phyloP scores from a whole-genome alignment of 2,888 invertebrate species.

The Lycaena phlaeas region DNA sequence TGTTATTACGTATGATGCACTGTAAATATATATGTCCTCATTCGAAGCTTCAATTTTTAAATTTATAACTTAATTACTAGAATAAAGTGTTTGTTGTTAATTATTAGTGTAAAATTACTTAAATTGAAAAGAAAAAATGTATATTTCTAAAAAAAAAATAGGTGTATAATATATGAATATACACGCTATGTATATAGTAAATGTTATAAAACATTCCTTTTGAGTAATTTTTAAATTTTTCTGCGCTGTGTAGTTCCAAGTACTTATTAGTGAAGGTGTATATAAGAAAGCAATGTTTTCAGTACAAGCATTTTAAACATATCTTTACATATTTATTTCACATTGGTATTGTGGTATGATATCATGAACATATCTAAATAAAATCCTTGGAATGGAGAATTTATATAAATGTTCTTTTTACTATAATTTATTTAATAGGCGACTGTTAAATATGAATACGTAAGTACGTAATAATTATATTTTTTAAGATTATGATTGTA shows the following conservation, averaged over 20 bases:
- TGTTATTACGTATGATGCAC: neutral
- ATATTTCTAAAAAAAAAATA: constrained; percentile 8
- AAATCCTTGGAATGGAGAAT: no score
- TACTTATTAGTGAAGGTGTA: neutral
- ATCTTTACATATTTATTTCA: no score
- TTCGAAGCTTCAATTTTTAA: constrained; percentile 1
- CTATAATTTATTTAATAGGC: no score
- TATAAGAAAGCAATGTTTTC: neutral
- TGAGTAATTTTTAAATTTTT: constrained; percentile 43
- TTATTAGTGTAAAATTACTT: constrained; percentile 1
- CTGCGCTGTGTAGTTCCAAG: constrained; percentile 3
- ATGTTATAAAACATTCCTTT: constrained; percentile 57
- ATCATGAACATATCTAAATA: no score
- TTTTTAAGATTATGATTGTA: no score
- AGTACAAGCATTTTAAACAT: neutral
- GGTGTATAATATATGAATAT: constrained; percentile 17
- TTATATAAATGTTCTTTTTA: no score
- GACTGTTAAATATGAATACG: no score
- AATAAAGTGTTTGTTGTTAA: no score
- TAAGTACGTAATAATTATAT: no score
- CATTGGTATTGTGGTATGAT: no score
- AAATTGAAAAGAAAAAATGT: constrained; percentile 9
- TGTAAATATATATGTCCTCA: constrained; percentile 6
- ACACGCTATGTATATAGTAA: no score
- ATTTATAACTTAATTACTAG: constrained; percentile 3